Conservation (phyloP, 2,888 invertebrate species). For the Callyntrura guangdongensis region DNA sequence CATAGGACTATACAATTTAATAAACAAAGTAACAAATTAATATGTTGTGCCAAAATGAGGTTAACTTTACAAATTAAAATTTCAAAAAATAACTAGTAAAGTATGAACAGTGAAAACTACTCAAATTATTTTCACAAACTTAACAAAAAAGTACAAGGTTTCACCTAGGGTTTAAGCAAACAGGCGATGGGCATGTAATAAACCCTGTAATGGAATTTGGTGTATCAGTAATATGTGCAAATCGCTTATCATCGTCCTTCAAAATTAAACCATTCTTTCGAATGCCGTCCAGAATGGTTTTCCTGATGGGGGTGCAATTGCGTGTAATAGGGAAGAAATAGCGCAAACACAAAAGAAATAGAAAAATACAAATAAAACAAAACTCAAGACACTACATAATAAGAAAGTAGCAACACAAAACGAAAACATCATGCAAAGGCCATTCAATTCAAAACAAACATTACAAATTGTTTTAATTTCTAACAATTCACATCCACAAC, state of each 20-base stretch:
- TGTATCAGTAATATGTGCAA: constrained; percentile 65
- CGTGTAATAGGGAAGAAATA: constrained; percentile 31
- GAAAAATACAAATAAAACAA: constrained; percentile 58
- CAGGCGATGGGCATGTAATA: constrained; percentile 81
- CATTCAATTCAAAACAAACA: background rate
- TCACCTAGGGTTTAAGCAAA: constrained; percentile 84
- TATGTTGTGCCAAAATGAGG: background rate
- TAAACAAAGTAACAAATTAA: background rate
- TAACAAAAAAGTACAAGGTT: constrained; percentile 22
- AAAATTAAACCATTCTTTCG: constrained; percentile 79
- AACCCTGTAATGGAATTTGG: constrained; percentile 79
- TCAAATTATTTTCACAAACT: background rate
- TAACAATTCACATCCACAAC: too few species aligned
- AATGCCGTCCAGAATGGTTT: constrained; percentile 81
- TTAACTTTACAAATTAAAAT: background rate
- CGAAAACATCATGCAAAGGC: background rate
- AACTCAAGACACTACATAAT: constrained; percentile 38
- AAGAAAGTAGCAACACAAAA: constrained; percentile 40
- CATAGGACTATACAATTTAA: constrained; percentile 78
- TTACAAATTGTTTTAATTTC: too few species aligned
- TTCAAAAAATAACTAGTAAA: background rate
- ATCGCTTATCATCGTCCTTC: constrained; percentile 74
- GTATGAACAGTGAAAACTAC: background rate
- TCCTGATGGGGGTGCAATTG: constrained; percentile 68
- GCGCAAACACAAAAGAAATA: constrained; percentile 22